Percentiles rank a stretch among this genome's conserved stretches.
These are phyloP conservation scores for Albula glossodonta DNA, from an alignment of 2,113 vertebrate genomes.

Conservation along the genomic window DNA sequence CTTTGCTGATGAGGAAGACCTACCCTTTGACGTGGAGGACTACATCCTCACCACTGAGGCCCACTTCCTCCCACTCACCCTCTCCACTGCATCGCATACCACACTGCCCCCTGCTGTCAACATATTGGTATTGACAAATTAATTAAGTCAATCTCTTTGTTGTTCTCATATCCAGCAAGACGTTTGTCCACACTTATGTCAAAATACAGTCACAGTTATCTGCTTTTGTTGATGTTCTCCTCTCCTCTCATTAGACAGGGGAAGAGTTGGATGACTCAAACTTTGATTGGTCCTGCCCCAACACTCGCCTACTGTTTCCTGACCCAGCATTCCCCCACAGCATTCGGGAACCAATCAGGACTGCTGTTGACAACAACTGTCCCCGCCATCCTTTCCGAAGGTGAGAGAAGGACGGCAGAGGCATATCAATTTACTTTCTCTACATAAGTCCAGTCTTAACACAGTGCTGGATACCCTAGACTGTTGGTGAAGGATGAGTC, in stretches of 20 bases:
- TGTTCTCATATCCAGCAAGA: too few relatives aligned
- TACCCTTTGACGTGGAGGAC: conserved; percentile 94
- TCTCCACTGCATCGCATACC: conserved; percentile 82
- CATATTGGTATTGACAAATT: conserved; percentile 48
- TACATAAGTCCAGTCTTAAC: too few relatives aligned
- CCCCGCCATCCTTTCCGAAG: conserved; percentile 71
- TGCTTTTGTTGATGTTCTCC: too few relatives aligned
- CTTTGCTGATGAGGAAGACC: conserved; percentile 88
- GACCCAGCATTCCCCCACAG: conserved; percentile 91
- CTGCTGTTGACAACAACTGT: conserved; percentile 94
- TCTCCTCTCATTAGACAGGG: conserved; percentile 41
- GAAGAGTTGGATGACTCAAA: conserved; percentile 94
- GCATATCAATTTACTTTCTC: too few relatives aligned
- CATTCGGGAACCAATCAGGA: conserved; percentile 93
- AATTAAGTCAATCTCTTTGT: too few relatives aligned
- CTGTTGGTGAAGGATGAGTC: too few relatives aligned
- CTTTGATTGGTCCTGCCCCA: conserved; percentile 97
- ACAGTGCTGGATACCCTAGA: too few relatives aligned
- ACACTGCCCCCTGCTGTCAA: conserved; percentile 47
- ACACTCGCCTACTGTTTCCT: conserved; percentile 94
- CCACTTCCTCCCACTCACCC: conserved; percentile 93
- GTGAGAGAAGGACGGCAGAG: conserved; percentile 42
- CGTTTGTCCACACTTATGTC: too few relatives aligned
- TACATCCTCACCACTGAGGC: conserved; percentile 99
- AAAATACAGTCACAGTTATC: too few relatives aligned